Conservation (phyloP, 2,113 vertebrate species). For the Ciconia maguari region DNA sequence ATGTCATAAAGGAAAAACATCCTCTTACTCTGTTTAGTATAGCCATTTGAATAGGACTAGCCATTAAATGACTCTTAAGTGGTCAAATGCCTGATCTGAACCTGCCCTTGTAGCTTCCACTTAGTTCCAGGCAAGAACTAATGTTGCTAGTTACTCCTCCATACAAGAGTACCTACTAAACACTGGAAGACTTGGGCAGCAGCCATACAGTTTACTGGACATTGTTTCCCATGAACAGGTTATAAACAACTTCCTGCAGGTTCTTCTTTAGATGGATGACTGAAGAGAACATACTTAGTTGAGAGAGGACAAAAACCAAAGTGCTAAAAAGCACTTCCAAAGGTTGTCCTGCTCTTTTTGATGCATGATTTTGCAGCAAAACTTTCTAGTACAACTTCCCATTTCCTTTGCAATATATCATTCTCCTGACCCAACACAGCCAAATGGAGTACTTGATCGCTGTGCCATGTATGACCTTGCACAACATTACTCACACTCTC, state of each 20-base stretch:
- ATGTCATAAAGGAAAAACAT: background rate
- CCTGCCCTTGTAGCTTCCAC: background rate
- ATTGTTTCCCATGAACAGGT: background rate
- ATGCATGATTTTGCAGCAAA: background rate
- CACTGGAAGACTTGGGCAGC: background rate
- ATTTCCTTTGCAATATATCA: background rate
- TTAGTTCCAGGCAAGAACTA: background rate
- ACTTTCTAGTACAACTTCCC: background rate
- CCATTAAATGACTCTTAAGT: background rate
- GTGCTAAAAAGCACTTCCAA: background rate
- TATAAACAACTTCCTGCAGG: background rate
- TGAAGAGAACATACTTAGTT: background rate
- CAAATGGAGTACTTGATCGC: fast-evolving
- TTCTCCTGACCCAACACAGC: background rate
- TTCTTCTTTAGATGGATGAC: background rate
- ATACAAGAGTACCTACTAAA: background rate
- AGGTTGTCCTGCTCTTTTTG: background rate
- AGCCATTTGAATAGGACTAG: background rate
- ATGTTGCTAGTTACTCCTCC: background rate
- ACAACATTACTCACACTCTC: background rate
- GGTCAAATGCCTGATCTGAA: background rate
- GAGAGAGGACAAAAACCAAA: background rate
- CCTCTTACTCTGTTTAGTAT: background rate
- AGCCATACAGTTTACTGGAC: background rate
- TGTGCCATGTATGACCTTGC: background rate